Percentiles rank a stretch among this genome's conserved stretches.
Conservation (phyloP, 2,888 invertebrate genomes). For the Zhuqinia jingwanae region DNA sequence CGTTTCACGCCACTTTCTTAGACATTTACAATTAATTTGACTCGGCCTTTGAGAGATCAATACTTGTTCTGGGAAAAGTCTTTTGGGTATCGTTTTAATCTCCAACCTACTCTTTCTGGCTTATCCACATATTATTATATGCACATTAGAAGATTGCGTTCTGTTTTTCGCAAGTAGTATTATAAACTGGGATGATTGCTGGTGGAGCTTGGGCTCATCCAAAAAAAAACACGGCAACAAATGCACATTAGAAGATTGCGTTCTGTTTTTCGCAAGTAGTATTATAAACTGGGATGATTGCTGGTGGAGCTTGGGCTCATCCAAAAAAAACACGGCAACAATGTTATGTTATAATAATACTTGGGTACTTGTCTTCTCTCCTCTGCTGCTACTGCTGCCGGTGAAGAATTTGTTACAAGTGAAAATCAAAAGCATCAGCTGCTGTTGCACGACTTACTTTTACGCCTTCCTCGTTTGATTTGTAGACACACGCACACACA, state of each 20-base stretch:
- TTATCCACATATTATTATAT: background rate
- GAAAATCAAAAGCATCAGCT: constrained; percentile 60
- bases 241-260: no score
- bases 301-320: background rate
- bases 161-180: background rate
- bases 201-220: background rate
- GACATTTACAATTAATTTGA: constrained; percentile 64
- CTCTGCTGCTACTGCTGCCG: no score
- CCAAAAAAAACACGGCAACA: constrained; percentile 24
- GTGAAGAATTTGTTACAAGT: constrained; percentile 39
- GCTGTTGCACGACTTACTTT: constrained; percentile 26
- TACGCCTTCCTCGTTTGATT: constrained; percentile 20
- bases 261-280: background rate
- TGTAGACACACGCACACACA: constrained; percentile 21
- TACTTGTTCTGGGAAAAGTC: constrained; percentile 22
- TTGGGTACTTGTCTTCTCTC: background rate
- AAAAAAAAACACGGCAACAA: constrained; percentile 29
- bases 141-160: background rate
- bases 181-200: constrained; percentile 7
- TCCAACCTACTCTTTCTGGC: constrained; percentile 2
- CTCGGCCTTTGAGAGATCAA: constrained; percentile 56
- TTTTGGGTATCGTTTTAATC: constrained; percentile 51
- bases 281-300: constrained; percentile 12
- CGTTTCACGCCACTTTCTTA: constrained; percentile 49
- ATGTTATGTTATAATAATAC: no score